Conservation (phyloP, 2,113 vertebrate species). For the Azemiops feae region DNA sequence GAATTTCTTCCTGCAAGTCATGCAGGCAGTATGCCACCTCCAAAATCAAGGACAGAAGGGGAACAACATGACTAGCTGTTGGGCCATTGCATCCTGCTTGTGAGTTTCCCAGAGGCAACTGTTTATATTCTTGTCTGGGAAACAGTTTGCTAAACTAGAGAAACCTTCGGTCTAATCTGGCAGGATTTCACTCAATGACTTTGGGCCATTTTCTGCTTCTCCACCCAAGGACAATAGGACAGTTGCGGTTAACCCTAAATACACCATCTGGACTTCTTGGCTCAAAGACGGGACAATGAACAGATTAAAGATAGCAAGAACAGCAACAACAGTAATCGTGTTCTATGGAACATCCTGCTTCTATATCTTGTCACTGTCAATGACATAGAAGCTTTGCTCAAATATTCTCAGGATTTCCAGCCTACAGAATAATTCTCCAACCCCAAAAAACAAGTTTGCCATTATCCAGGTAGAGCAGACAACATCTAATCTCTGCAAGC, state of each 20-base stretch:
- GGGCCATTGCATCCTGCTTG: neutral
- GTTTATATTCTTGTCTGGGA: neutral
- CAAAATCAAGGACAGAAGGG: neutral
- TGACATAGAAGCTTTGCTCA: neutral
- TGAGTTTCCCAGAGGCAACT: neutral
- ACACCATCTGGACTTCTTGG: neutral
- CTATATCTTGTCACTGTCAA: neutral
- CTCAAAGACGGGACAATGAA: neutral
- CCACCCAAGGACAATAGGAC: neutral
- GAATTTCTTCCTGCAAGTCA: neutral
- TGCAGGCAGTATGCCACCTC: neutral
- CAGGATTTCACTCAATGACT: neutral
- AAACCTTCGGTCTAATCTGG: neutral
- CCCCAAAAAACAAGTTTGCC: neutral
- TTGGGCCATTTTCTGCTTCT: neutral
- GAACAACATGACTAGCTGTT: neutral
- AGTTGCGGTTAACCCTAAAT: neutral
- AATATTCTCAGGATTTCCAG: too few relatives aligned
- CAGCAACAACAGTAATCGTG: neutral
- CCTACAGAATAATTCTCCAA: neutral
- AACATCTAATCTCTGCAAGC: neutral
- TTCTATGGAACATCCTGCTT: too few relatives aligned
- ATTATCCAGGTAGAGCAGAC: neutral
- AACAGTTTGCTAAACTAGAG: neutral
- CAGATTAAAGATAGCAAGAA: neutral